Base-by-base conservation (phyloP, 2,888 invertebrate species). In the Aspidapion aeneum region DNA sequence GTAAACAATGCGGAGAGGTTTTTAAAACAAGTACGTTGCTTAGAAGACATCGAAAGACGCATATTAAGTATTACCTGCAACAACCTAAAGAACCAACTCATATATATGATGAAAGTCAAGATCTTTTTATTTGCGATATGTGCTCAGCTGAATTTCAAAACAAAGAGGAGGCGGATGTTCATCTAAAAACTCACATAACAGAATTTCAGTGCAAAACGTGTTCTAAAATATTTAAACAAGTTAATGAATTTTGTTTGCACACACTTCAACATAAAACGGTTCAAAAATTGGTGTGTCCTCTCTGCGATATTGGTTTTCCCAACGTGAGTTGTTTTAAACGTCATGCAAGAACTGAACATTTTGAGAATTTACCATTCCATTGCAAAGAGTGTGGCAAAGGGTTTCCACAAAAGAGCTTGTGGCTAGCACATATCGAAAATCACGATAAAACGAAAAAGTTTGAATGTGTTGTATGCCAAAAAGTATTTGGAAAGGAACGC, bases 261-360 rank as follows among this genome's bases (percentile, higher is more conserved):
- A 70, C 73, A 61, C 71, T 71, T 35, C 73, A 68, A 16, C 79
- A 79, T 62, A 72, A 70, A 22, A 66, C 70, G 2, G 73, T 74
- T 18, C 72, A 75, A 20, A 64, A 70, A 17, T 75, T 74, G 61
- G 66, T 68, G 1, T 79, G 79, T 64, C 74, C 76, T 1, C 64
- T 76, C n/a, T 79, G 79, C 62, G 72, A 17, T 61, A 73, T 18
- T 73, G 72, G 57, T 69, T 62, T 21, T 74, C 67, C 66, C 17
- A 63, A 70, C 51, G 67, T 72, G n/a, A 72, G 70, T 17, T 72
- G 70, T 21, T 65, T 75, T 75, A 84, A 72, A 81, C 83, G 64
- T 72, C 85, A 69, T 83, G 86, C 81, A 81, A 85, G 80, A 80
- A 80, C 82, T 49, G 82, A 82, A 77, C 83, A 83, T 66, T 73